phyloP scores from a whole-genome alignment of 2,113 vertebrate genomes.

The Damaliscus lunatus region DNA sequence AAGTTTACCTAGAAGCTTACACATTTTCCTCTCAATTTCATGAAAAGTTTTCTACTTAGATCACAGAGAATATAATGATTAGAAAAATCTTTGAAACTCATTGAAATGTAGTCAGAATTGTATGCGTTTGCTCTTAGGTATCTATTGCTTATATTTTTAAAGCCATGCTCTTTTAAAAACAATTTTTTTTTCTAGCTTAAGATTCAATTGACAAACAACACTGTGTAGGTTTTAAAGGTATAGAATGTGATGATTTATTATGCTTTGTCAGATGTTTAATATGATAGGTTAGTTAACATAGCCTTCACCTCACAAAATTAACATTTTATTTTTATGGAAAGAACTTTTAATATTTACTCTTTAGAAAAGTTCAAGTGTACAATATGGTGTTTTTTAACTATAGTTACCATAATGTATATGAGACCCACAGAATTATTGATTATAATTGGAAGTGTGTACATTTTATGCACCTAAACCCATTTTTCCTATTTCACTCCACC shows the following conservation, averaged over 20 bases:
- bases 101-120: not conserved
- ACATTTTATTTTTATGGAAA: not conserved
- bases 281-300: not conserved
- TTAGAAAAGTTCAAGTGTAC: not conserved
- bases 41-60: not conserved
- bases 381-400: not conserved
- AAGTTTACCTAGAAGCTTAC: not conserved
- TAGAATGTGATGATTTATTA: not conserved
- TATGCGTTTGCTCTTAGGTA: not conserved
- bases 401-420: not conserved
- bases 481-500: not conserved
- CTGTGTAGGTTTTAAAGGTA: not conserved
- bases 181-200: not conserved
- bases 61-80: not conserved
- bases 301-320: not conserved
- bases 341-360: not conserved
- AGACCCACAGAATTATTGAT: not conserved
- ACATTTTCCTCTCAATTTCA: not conserved
- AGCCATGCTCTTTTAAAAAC: not conserved
- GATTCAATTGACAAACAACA: not conserved
- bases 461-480: not conserved
- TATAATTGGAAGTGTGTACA: not conserved
- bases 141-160: not conserved
- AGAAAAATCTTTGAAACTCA: not conserved
- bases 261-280: not conserved